Evolutionary conservation across 2,113 vertebrate genomes (phyloP).

Genomic region (Ramphastos sulfuratus): DNA sequence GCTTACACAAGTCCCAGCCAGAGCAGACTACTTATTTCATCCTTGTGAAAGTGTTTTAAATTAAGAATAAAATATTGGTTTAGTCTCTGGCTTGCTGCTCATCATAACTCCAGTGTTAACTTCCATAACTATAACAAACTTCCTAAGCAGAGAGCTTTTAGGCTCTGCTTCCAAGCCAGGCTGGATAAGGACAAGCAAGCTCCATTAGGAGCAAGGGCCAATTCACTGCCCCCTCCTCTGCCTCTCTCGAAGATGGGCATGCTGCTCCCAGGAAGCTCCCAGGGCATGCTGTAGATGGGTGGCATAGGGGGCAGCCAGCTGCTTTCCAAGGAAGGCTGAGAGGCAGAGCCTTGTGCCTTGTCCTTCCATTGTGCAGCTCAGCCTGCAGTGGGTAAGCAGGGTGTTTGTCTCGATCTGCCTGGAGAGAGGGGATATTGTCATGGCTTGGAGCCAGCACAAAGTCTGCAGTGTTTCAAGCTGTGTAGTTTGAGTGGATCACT

Average conservation of each 20-base stretch:
- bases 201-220: not conserved
- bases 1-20: not conserved
- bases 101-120: not conserved
- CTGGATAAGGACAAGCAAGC: not conserved
- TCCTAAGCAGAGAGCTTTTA: conserved; percentile 15
- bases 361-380: not conserved
- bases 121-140: conserved; percentile 36
- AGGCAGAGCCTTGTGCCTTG: too few species aligned
- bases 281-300: not conserved
- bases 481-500: not conserved
- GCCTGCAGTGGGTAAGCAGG: not conserved
- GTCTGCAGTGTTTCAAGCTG: not conserved
- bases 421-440: not conserved
- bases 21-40: not conserved
- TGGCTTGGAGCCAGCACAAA: not conserved
- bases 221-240: not conserved
- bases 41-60: not conserved
- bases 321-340: not conserved
- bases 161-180: conserved; percentile 11
- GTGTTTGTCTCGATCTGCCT: not conserved
- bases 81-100: conserved; percentile 28
- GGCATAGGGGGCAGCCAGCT: not conserved
- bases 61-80: conserved; percentile 32
- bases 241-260: not conserved
- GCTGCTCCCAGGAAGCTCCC: not conserved